Evolutionary conservation across 1,140 invertebrate species (phyloP), one percentile per base, ranked within the genome.

Genomic region (Macrobrachium nipponense): DNA sequence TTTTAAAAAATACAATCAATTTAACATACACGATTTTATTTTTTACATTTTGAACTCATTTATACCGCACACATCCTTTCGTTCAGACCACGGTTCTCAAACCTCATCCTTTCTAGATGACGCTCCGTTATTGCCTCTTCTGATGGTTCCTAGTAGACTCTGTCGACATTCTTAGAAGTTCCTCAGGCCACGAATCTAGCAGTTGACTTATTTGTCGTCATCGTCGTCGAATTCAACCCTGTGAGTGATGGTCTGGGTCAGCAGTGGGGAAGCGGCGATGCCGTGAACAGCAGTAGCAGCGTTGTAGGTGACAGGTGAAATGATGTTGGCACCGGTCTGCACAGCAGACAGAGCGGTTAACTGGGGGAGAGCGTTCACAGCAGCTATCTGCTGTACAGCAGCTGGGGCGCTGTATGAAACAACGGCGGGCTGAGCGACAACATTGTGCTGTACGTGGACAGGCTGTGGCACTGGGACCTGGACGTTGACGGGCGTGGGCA

Each of bases 361-460:
- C 27, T 36, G 27, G 27, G 27, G 27, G 27, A 36, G 27, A 36
- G 27, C 27, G 27, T 36, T 1, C 1, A 51, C 51, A 51, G 51
- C 51, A 51, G 44, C 44, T 51, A 51, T 10, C 44, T 51, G 44
- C 5, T 51, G 44, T 5, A 51, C 44, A 51, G 51, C 51, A 51
- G 51, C 51, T 51, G 51, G 51, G 51, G 51, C 51, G 0, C n/a
- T 43, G 68, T 70, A 70, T 14, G 68, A 17, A n/a, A 70, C 68
- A 36, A 27, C 23, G 68, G 68, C 36, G 11, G 68, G 68, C 23
- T 23, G 23, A 43, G 68, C 68, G 20, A 43, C 68, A 11, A 86
- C 68, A 64, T 86, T 77, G 76, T 79, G 76, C 11, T 78, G 83
- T 15, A 82, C 81, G n/a, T 80, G 76, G 51, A 70, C 68, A 23